These are phyloP conservation scores for Eucriotettix oculatus DNA, from an alignment of 2,888 invertebrate genomes.

Conservation along the genomic window DNA sequence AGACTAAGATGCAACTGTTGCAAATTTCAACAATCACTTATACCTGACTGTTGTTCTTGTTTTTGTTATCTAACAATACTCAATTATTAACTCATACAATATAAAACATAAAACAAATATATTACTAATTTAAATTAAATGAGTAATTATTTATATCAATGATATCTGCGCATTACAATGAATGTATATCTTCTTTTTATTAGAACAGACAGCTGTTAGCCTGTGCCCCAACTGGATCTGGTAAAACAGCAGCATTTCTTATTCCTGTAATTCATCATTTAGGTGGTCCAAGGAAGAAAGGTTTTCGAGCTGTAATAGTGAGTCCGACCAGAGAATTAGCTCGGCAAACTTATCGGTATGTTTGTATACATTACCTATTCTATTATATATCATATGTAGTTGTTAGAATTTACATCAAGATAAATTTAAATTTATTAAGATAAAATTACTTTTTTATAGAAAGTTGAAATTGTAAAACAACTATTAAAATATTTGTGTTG, in stretches of 20 bases:
- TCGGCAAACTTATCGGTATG: slow-evolving; percentile 55
- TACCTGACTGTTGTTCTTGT: too few relatives aligned
- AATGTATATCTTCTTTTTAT: too few relatives aligned
- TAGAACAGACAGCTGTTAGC: slow-evolving; percentile 71
- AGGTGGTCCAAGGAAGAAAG: slow-evolving; percentile 47
- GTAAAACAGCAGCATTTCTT: slow-evolving; percentile 91
- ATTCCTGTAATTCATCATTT: slow-evolving; percentile 71
- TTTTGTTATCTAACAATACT: too few relatives aligned
- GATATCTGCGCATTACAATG: too few relatives aligned
- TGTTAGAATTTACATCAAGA: background rate
- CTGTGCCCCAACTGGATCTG: slow-evolving; percentile 94
- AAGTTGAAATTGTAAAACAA: too few relatives aligned
- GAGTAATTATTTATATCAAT: too few relatives aligned
- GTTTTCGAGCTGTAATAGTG: slow-evolving; percentile 73
- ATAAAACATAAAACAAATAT: too few relatives aligned
- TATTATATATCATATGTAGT: background rate
- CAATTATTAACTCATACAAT: too few relatives aligned
- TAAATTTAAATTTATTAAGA: background rate
- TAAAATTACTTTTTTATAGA: too few relatives aligned
- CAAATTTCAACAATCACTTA: too few relatives aligned
- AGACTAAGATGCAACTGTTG: too few relatives aligned
- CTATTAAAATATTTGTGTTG: background rate
- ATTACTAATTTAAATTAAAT: too few relatives aligned
- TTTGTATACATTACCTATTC: background rate
- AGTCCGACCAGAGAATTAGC: slow-evolving; percentile 91